phyloP scores from a whole-genome alignment of 2,113 vertebrate species.

The Phrynosoma blainvillii region DNA sequence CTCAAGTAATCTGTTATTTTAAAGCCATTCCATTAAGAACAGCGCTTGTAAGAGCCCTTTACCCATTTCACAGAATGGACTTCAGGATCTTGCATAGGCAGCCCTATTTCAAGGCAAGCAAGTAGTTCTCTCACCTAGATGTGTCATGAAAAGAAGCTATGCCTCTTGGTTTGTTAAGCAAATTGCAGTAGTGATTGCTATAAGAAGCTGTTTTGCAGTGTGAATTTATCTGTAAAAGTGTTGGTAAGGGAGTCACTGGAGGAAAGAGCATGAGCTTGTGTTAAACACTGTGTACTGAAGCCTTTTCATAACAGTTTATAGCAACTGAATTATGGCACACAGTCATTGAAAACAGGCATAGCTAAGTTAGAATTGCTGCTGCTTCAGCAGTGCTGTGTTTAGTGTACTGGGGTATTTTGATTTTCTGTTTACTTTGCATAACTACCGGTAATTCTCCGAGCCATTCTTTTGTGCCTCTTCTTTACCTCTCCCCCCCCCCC shows the following conservation, averaged over 20 bases:
- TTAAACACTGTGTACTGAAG: not conserved
- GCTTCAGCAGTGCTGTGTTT: too few relatives aligned
- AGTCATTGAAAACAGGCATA: not conserved
- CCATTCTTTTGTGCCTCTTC: not conserved
- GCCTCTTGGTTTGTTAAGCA: not conserved
- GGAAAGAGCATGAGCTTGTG: not conserved
- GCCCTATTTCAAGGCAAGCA: not conserved
- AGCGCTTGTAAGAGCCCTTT: not conserved
- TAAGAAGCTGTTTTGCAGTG: not conserved
- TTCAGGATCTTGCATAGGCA: fast-evolving
- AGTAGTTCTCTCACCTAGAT: not conserved
- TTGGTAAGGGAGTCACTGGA: not conserved
- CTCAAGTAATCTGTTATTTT: not conserved
- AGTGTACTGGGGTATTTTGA: not conserved
- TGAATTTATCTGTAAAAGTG: not conserved
- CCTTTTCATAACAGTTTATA: not conserved
- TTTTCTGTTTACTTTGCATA: not conserved
- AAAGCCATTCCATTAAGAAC: not conserved
- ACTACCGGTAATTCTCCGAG: not conserved
- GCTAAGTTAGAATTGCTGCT: fast-evolving
- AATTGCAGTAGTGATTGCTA: not conserved
- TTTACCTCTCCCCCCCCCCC: not conserved
- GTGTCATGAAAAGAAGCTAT: not conserved
- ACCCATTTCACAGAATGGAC: not conserved
- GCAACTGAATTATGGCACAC: fast-evolving